Percentiles rank a stretch among this genome's conserved stretches.
Evolutionary conservation across 1,140 invertebrate genomes (phyloP).

Genomic region (Anthonomus grandis): DNA sequence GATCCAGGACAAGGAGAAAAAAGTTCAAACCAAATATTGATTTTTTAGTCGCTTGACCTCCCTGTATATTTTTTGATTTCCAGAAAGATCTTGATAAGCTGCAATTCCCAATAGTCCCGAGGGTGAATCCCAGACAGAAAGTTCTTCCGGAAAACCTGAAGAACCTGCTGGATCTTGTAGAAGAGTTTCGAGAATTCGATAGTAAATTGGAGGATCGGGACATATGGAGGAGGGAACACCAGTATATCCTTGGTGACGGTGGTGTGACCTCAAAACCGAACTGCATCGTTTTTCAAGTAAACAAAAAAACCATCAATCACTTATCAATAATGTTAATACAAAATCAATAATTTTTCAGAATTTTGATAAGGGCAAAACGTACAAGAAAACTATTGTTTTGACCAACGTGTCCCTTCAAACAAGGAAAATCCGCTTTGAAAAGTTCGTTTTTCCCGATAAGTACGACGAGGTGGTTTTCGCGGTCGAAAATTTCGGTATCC

Average conservation of each 20-base stretch:
- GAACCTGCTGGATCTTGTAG: conserved; percentile 14
- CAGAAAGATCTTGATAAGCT: conserved; percentile 7
- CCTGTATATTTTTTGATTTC: no score
- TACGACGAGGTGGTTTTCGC: conserved; percentile 21
- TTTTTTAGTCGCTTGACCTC: not conserved
- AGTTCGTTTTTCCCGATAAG: conserved; percentile 3
- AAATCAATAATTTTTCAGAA: conserved; percentile 6
- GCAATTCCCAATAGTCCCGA: conserved; percentile 5
- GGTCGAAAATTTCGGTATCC: conserved; percentile 23
- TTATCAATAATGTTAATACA: not conserved
- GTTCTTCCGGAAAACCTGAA: conserved; percentile 11
- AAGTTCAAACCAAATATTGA: not conserved
- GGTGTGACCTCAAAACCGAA: conserved; percentile 6
- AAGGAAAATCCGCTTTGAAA: conserved; percentile 22
- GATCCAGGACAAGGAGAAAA: not conserved
- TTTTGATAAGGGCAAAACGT: conserved; percentile 4
- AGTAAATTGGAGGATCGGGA: conserved; percentile 17
- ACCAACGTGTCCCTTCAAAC: conserved; percentile 1
- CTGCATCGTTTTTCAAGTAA: conserved; percentile 6
- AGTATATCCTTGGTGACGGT: not conserved
- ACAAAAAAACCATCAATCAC: not conserved
- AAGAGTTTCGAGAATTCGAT: conserved; percentile 24
- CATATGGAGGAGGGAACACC: not conserved
- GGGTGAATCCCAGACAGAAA: conserved; percentile 18
- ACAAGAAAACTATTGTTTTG: conserved; percentile 18